A percentile compares a stretch with the other conserved stretches of the same genome.
Conservation (phyloP, 2,113 vertebrate species). For the Ailurus styani region DNA sequence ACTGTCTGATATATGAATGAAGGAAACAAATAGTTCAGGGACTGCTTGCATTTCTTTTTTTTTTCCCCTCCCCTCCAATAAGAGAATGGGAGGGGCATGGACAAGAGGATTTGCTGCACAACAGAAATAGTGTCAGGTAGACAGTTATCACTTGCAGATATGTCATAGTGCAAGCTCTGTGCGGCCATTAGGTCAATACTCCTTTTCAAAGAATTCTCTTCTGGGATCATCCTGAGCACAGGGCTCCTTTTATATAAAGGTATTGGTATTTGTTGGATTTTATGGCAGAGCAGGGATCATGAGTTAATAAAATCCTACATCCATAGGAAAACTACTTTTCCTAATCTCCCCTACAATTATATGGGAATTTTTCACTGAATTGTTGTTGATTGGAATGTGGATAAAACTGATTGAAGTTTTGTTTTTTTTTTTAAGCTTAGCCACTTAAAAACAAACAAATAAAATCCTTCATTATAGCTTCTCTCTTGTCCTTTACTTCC, state of each 20-base stretch:
- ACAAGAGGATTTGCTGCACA: not conserved
- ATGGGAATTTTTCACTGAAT: not conserved
- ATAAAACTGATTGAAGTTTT: not conserved
- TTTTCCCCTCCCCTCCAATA: too few relatives aligned
- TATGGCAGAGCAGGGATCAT: not conserved
- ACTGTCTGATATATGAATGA: not conserved
- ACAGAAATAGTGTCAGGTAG: not conserved
- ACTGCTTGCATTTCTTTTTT: not conserved
- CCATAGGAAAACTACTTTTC: not conserved
- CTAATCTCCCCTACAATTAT: not conserved
- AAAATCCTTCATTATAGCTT: not conserved
- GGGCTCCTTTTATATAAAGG: not conserved
- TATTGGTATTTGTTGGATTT: not conserved
- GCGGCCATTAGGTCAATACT: not conserved
- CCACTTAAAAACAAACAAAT: not conserved
- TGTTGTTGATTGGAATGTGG: not conserved
- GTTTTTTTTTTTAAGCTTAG: not conserved
- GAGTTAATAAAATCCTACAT: not conserved
- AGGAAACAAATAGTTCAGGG: not conserved
- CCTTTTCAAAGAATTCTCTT: not conserved
- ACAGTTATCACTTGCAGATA: not conserved
- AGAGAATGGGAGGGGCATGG: not conserved
- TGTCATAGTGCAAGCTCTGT: not conserved
- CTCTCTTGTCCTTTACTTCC: not conserved
- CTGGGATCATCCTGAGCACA: not conserved